Evolutionary conservation across 1,140 invertebrate genomes (phyloP), one percentile per base, ranked within the genome.

Genomic region (Episyrphus balteatus): DNA sequence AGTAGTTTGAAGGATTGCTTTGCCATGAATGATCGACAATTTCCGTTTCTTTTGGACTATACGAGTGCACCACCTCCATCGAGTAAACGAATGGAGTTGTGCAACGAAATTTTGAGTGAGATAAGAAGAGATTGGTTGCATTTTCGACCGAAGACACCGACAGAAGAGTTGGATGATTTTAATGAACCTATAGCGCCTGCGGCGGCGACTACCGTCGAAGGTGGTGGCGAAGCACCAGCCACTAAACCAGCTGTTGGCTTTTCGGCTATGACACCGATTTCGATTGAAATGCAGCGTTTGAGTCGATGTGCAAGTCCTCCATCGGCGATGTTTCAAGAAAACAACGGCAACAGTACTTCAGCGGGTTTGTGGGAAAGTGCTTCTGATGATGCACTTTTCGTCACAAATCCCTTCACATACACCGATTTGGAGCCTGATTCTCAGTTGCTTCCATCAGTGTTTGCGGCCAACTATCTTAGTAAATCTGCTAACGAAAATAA

Each of bases 71-170:
- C 62, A 34, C 62, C 62, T 2, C 62, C 62, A 12, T 66, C 62
- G n/a, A 65, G 62, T 32, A 62, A 66, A 34, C 62, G 62, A 9
- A 31, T 66, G 38, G 62, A 66, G n/a, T 55, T 66, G 10, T 66
- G 62, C 57, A 66, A 66, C 41, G 67, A 69, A 41, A 40, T 69
- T 48, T 48, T 69, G 26, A 55, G 56, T 34, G 64, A 68, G 52
- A 66, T 68, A 42, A 51, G 61, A 0, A 56, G 58, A 8, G 63
- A 69, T 50, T 65, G 82, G 81, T 73, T 84, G 66, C 84, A 86
- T 63, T 86, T 85, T 67, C 78, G 81, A 56, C 83, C 83, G 48
- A 84, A 84, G 71, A 83, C 82, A 41, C 78, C 78, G 41, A 56
- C 57, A 39, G 54, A 55, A 10, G 57, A 62, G n/a, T 37, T 58